Evolutionary conservation across 2,797 vertebrate genomes (phyloP).

Genomic region (Xiphorhynchus erythropygius): DNA sequence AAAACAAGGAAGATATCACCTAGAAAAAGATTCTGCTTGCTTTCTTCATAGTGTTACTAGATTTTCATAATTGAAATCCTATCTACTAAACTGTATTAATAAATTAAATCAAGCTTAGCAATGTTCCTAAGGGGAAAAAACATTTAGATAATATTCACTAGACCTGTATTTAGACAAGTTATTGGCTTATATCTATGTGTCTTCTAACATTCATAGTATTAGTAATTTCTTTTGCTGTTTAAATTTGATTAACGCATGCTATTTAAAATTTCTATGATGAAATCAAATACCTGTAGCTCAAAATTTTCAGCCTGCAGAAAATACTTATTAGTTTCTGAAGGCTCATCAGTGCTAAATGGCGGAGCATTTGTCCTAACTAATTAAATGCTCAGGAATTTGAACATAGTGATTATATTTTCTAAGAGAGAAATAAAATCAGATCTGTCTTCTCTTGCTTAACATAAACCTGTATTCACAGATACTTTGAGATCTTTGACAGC

Average conservation of each 20-base stretch:
- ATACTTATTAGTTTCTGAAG: not conserved
- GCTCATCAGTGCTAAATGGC: not conserved
- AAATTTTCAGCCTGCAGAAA: not conserved
- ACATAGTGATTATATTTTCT: not conserved
- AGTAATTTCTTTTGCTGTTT: not conserved
- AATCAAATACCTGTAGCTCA: constrained; percentile 14
- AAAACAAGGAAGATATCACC: not conserved
- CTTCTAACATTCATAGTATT: not conserved
- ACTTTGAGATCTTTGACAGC: not conserved
- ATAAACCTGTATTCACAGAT: not conserved
- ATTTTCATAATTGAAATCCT: constrained; percentile 33
- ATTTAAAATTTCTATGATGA: constrained; percentile 4
- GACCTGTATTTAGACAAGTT: not conserved
- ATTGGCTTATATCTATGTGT: not conserved
- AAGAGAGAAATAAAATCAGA: not conserved
- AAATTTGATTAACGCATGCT: not conserved
- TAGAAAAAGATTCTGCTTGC: not conserved
- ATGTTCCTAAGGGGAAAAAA: constrained; percentile 6
- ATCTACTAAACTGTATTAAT: constrained; percentile 10
- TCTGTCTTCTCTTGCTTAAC: not conserved
- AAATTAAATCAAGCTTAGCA: constrained; percentile 35
- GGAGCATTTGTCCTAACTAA: not conserved
- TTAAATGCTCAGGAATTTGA: not conserved
- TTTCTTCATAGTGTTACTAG: not conserved
- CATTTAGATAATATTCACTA: constrained; percentile 25